These are phyloP conservation scores for Macrophya alboannulata DNA, from an alignment of 2,888 invertebrate genomes.

Conservation along the genomic window DNA sequence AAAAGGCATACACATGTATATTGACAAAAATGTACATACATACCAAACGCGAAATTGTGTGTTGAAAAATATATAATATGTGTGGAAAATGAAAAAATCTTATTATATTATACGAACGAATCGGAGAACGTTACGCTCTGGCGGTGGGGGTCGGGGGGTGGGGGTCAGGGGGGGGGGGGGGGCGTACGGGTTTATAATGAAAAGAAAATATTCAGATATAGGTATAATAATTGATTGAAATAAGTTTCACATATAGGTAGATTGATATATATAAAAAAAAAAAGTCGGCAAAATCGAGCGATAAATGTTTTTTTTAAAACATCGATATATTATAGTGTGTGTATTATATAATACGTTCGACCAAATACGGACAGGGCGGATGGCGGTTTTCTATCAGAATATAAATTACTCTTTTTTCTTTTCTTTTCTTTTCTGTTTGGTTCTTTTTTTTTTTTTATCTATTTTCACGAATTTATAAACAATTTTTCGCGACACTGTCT, in stretches of 20 bases:
- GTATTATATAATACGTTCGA: conserved; percentile 21
- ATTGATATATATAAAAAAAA: conserved; percentile 4
- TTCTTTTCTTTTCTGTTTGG: background rate
- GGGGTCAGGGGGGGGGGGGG: too few relatives aligned
- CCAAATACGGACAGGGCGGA: conserved; percentile 42
- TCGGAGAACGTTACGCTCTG: conserved; percentile 41
- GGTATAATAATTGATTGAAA: conserved; percentile 27
- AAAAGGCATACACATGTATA: background rate
- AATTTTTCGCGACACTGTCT: conserved; percentile 37
- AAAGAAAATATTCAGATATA: conserved; percentile 21
- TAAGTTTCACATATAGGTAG: background rate
- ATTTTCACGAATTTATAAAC: background rate
- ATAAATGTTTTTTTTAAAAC: conserved; percentile 2
- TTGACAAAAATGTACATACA: background rate
- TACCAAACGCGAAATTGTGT: background rate
- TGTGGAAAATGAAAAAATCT: background rate
- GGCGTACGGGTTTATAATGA: background rate
- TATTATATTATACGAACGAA: background rate
- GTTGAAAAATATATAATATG: background rate
- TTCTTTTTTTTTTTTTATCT: background rate
- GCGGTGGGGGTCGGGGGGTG: too few relatives aligned
- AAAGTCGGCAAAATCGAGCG: conserved; percentile 6
- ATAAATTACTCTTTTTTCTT: too few relatives aligned
- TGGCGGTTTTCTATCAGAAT: too few relatives aligned
- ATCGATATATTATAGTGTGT: conserved; percentile 22